These are phyloP conservation scores for Yasuhikotakia modesta DNA, from an alignment of 2,797 vertebrate species.

Conservation along the genomic window DNA sequence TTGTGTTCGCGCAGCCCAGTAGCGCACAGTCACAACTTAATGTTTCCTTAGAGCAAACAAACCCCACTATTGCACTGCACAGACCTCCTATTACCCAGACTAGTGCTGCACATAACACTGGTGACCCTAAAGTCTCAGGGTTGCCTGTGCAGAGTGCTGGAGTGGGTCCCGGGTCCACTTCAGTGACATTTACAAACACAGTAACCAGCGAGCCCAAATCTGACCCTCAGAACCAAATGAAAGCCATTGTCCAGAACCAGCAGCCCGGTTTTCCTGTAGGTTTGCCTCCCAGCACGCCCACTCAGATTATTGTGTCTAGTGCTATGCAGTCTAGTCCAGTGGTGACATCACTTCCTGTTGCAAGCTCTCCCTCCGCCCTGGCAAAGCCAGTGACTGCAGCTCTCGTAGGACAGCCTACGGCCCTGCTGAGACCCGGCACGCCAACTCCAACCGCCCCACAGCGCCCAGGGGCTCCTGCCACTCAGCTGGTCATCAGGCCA, in stretches of 20 bases:
- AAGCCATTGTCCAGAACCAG: constrained; percentile 71
- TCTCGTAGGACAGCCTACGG: constrained; percentile 60
- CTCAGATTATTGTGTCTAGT: constrained; percentile 30
- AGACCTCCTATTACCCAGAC: constrained; percentile 78
- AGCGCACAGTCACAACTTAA: constrained; percentile 66
- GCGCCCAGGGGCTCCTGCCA: constrained; percentile 73
- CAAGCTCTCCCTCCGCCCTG: constrained; percentile 55
- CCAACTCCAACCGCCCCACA: constrained; percentile 66
- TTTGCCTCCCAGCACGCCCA: constrained; percentile 40
- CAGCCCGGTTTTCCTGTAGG: constrained; percentile 45
- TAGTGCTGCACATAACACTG: constrained; percentile 78
- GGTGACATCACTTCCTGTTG: constrained; percentile 43
- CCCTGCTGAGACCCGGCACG: constrained; percentile 46
- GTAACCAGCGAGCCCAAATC: constrained; percentile 65
- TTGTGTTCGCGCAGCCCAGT: constrained; percentile 63
- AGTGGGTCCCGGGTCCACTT: constrained; percentile 59
- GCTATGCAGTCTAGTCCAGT: constrained; percentile 33
- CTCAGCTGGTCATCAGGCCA: constrained; percentile 85
- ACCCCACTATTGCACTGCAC: constrained; percentile 77
- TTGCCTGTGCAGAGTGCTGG: constrained; percentile 71
- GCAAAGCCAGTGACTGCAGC: constrained; percentile 67
- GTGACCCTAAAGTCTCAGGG: constrained; percentile 73
- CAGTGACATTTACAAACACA: constrained; percentile 62
- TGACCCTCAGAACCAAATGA: constrained; percentile 72
- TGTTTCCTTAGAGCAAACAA: constrained; percentile 68